Evolutionary conservation across 2,888 invertebrate genomes (phyloP).

Genomic region (Schizaphis graminum): DNA sequence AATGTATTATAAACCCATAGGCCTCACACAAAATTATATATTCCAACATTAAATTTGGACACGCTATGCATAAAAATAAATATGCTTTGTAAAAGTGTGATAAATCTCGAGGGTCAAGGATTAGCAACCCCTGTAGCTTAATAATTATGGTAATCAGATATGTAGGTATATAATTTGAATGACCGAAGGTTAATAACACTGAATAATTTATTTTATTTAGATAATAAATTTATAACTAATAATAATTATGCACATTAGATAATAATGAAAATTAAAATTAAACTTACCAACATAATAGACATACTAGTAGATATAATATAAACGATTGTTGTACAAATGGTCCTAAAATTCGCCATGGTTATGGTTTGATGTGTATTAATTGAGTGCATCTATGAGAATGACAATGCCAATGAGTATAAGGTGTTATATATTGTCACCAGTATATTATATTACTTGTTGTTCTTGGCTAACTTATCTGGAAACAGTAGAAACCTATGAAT

Average conservation of each 20-base stretch:
- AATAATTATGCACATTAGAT: no score
- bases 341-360: background rate
- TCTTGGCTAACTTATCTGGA: background rate
- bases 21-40: no score
- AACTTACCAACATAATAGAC: background rate
- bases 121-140: no score
- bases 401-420: background rate
- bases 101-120: no score
- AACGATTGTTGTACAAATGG: background rate
- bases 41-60: no score
- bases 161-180: no score
- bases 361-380: background rate
- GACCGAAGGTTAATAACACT: background rate
- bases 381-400: background rate
- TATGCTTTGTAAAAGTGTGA: no score
- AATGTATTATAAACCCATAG: no score
- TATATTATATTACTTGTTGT: background rate
- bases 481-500: background rate
- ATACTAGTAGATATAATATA: background rate
- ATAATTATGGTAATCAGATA: no score
- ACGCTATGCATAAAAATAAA: no score
- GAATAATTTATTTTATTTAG: background rate
- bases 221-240: no score
- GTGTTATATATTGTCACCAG: background rate
- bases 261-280: background rate